Evolutionary conservation across 1,140 invertebrate species (phyloP).

Genomic region (Drosophila mauritiana): DNA sequence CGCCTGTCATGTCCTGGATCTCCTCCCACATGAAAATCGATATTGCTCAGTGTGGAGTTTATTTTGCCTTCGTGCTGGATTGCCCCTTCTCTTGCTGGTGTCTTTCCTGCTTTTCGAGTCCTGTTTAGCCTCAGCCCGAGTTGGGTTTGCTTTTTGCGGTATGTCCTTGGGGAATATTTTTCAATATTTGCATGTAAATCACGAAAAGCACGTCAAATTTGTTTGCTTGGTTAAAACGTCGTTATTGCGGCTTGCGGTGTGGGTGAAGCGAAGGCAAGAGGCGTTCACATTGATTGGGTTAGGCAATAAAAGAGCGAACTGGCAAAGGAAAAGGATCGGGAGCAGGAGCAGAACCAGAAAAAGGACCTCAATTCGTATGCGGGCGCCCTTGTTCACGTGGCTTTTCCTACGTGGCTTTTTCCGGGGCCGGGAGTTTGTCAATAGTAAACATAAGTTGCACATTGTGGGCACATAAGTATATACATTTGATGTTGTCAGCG

Average conservation of each 20-base stretch:
- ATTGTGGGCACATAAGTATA: conserved; percentile 45
- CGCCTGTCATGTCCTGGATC: conserved; percentile 41
- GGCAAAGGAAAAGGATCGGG: conserved; percentile 3
- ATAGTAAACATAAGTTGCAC: conserved; percentile 82
- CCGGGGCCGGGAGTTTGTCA: conserved; percentile 57
- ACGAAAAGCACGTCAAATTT: conserved; percentile 84
- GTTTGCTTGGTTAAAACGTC: conserved; percentile 81
- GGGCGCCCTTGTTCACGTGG: conserved; percentile 45
- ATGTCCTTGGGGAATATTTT: conserved; percentile 83
- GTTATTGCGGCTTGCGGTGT: conserved; percentile 73
- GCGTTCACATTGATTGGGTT: conserved; percentile 78
- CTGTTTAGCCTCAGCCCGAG: conserved; percentile 54
- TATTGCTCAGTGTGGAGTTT: conserved; percentile 68
- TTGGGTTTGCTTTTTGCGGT: conserved; percentile 74
- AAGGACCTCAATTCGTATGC: conserved; percentile 25
- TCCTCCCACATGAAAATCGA: conserved; percentile 71
- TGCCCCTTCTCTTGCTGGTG: conserved; percentile 19
- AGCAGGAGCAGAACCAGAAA: not conserved
- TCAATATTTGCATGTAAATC: conserved; percentile 84
- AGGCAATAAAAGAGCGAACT: conserved; percentile 64
- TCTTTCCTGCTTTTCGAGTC: conserved; percentile 41
- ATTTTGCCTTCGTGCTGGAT: conserved; percentile 39
- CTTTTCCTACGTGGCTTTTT: conserved; percentile 4
- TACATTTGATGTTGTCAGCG: conserved; percentile 72
- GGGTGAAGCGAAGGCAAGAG: conserved; percentile 38